Evolutionary conservation across 2,888 invertebrate genomes (phyloP), one percentile per base, ranked within the genome.

Genomic region (Rotaria socialis): DNA sequence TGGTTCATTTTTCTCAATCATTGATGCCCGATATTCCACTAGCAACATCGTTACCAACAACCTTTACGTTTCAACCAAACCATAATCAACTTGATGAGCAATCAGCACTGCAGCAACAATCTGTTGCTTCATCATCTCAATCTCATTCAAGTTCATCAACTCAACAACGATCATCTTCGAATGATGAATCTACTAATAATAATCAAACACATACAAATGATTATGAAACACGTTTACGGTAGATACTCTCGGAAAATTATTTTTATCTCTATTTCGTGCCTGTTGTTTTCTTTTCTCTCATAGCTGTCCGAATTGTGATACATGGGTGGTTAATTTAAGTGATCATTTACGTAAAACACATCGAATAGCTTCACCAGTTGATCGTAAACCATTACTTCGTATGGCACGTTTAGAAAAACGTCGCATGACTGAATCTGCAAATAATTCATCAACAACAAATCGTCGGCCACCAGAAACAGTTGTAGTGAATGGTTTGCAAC

Each of bases 271-370:
- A 35, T 35, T 35, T 35, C 35, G 1, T 35, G 35, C 2, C 35
- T 35, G 22, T 19, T 19, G 19, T 4, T 19, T 55, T 55, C 22
- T 19, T 55, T 55, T 19, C 6, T 55, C 4, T 0, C 14, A 1
- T 24, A 56, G 67, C 5, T 80, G 80, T 80, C 80, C 80, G 2
- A 43, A 80, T 47, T 80, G 80, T 80, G 80, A 80, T n/a, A 80
- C 80, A 47, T 80, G 80, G 80, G 80, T 80, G 7, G 80, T 80
- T 24, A 80, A 80, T 80, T n/a, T 80, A 47, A 80, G 80, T 80
- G 80, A 80, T 80, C 80, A 80, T 80, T 35, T 80, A 47, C 43
- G 80, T 47, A 80, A 80, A 80, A 80, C 80, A 19, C 80, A 80
- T 80, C 43, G 80, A 14, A 80, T 80, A 24, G 80, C 80, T n/a